Evolutionary conservation across 2,113 vertebrate genomes (phyloP).

Genomic region (Nothocercus nigrocapillus): DNA sequence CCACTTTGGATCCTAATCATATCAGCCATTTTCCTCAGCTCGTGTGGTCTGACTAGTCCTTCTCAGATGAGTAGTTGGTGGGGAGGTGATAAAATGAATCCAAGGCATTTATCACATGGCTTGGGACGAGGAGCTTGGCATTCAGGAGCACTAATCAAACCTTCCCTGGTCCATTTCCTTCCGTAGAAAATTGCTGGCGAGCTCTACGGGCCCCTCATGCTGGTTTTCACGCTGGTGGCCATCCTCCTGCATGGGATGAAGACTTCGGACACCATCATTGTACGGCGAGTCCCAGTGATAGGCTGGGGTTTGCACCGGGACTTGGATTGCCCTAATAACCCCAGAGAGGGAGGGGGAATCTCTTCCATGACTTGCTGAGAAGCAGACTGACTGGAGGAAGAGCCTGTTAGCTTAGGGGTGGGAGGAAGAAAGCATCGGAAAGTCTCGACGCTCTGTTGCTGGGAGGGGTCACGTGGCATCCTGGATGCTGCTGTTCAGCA

Average conservation of each 20-base stretch:
- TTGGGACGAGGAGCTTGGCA: not conserved
- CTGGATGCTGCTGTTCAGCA: not conserved
- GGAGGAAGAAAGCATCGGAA: not conserved
- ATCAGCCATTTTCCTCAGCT: not conserved
- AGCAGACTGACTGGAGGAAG: not conserved
- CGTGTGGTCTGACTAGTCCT: not conserved
- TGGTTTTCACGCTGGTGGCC: constrained; percentile 96
- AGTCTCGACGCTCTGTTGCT: not conserved
- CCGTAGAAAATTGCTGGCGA: constrained; percentile 94
- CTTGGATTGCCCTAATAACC: not conserved
- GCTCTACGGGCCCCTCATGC: constrained; percentile 96
- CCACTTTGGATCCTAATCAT: not conserved
- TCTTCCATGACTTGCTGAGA: not conserved
- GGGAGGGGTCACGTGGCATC: not conserved
- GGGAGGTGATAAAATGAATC: not conserved
- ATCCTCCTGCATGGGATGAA: constrained; percentile 99
- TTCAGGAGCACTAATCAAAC: not conserved
- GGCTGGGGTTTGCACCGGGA: not conserved
- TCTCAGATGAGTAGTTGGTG: not conserved
- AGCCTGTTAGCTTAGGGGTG: not conserved
- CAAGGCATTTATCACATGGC: fast-evolving
- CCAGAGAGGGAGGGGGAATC: not conserved
- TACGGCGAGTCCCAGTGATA: constrained; percentile 67
- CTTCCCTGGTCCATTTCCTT: not conserved
- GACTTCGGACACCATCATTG: constrained; percentile 95